Evolutionary conservation across 2,797 vertebrate species (phyloP), one percentile per base, ranked within the genome.

Genomic region (Intellagama lesueurii): DNA sequence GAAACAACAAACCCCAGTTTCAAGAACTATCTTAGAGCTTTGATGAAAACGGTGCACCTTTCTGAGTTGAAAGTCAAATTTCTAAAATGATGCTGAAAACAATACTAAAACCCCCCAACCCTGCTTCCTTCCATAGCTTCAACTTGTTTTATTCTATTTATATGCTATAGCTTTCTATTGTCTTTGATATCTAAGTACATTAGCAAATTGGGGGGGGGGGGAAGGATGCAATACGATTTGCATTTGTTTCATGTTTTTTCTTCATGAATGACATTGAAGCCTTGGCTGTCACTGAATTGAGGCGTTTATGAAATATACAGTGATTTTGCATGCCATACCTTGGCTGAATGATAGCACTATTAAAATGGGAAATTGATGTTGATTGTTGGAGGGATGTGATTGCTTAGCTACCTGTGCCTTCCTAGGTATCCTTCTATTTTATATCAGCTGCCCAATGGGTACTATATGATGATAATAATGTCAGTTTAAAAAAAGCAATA

Each of bases 271-370:
- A 88, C 82, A 64, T 32, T 47, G 5, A 93, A 93, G 40, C 92
- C 60, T 72, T 93, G 68, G 2, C 60, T 95, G 94, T 92, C 81
- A 83, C 81, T 92, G 90, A 72, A 88, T 94, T 84, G 93, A 88
- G 85, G 94, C 87, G 56, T 70, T 94, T 90, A 75, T 88, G 92
- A 94, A 93, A 92, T 92, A 87, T 85, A 30, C 76, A 92, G 14
- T 92, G 83, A 72, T 52, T 92, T 91, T 86, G 81, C 75, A 8
- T 4, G 47, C 89, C 84, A 87, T 32, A 85, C 77, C 72, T 82
- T 77, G 22, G 91, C 93, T 94, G 89, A 93, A 84, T 94, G 92
- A 94, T 94, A 86, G 81, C 79, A 84, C 81, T 88, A 80, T 92
- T 95, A 90, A 90, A 94, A 91, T 81, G 85, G 85, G 86, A 92